phyloP scores from a whole-genome alignment of 2,797 vertebrate species.

The Nasua narica region DNA sequence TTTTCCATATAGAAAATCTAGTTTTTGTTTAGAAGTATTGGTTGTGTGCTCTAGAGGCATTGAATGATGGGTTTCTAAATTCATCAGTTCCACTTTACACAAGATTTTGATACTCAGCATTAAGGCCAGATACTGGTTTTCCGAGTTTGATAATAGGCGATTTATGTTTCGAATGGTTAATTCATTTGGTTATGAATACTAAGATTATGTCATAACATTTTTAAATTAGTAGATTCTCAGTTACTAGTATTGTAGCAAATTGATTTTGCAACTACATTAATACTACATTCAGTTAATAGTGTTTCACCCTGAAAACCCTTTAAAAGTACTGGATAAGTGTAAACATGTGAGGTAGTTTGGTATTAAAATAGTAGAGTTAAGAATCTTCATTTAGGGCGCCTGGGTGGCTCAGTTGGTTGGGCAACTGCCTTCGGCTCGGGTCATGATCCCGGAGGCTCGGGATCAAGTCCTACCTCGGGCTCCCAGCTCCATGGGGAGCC shows the following conservation, averaged over 20 bases:
- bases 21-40: constrained; percentile 8
- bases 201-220: neutral
- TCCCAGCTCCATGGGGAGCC: too few relatives aligned
- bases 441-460: too few relatives aligned
- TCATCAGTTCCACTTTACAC: neutral
- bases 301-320: neutral
- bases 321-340: neutral
- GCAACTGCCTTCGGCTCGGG: too few relatives aligned
- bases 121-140: neutral
- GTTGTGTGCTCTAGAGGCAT: neutral
- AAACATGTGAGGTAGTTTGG: neutral
- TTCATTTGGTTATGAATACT: neutral
- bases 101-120: neutral
- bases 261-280: neutral
- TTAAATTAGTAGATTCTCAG: neutral
- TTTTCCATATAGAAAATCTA: neutral
- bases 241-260: neutral
- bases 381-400: neutral
- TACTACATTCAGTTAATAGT: neutral
- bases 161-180: neutral
- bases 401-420: too few relatives aligned
- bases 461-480: too few relatives aligned
- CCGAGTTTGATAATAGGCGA: neutral
- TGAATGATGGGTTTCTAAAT: neutral
- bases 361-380: neutral